Percentiles rank a stretch among this genome's conserved stretches.
Conservation (phyloP, 2,797 vertebrate species). For the Macropodus opercularis region DNA sequence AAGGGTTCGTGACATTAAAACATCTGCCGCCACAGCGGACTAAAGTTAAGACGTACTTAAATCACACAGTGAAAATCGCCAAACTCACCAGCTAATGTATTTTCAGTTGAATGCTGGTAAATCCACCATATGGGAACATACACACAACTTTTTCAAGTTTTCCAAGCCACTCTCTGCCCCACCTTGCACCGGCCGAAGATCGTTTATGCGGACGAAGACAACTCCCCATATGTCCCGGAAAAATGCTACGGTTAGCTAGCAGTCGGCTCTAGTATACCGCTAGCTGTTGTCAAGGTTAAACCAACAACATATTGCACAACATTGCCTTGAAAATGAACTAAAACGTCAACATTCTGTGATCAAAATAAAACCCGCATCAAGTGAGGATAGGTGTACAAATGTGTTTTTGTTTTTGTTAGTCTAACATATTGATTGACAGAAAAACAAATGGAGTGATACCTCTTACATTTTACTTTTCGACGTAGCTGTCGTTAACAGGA, state of each 20-base stretch:
- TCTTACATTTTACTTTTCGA: fast-evolving
- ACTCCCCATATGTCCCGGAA: neutral
- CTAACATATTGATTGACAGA: fast-evolving
- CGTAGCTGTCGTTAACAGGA: slow-evolving; percentile 30
- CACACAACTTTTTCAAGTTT: slow-evolving; percentile 56
- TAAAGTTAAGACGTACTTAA: fast-evolving
- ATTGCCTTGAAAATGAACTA: fast-evolving
- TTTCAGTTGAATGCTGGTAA: neutral
- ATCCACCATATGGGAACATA: slow-evolving; percentile 31
- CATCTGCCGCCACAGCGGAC: fast-evolving
- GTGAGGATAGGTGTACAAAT: fast-evolving
- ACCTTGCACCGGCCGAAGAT: slow-evolving; percentile 53
- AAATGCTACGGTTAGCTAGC: neutral
- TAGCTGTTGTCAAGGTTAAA: neutral
- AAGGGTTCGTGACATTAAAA: slow-evolving; percentile 3
- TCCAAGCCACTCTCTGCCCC: slow-evolving; percentile 46
- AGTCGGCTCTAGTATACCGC: fast-evolving
- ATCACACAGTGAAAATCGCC: fast-evolving
- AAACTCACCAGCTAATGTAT: slow-evolving; percentile 52
- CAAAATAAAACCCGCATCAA: fast-evolving
- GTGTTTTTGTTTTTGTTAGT: neutral
- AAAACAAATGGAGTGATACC: slow-evolving; percentile 28
- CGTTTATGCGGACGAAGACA: neutral
- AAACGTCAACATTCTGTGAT: fast-evolving
- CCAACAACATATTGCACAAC: neutral